Evolutionary conservation across 1,140 invertebrate species (phyloP).

Genomic region (Adoxophyes honmai): DNA sequence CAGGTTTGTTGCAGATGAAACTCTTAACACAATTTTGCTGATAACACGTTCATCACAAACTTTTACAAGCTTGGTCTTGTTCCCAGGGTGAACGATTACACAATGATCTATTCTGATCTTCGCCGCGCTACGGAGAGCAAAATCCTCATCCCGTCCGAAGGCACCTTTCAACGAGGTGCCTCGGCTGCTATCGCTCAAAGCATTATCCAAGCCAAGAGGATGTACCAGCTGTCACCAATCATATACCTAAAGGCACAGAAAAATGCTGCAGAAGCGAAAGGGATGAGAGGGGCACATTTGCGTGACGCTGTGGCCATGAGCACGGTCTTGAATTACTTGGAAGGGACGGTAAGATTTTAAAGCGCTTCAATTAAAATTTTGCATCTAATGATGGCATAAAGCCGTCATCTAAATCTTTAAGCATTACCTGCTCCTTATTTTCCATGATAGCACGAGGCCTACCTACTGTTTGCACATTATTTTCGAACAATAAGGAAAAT

Average conservation of each 20-base stretch:
- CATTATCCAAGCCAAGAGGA: constrained; percentile 79
- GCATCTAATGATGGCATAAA: too few relatives aligned
- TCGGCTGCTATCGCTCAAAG: constrained; percentile 86
- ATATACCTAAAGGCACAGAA: constrained; percentile 91
- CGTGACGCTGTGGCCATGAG: constrained; percentile 93
- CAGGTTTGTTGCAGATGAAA: constrained; percentile 71
- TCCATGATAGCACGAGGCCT: too few relatives aligned
- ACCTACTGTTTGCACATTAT: too few relatives aligned
- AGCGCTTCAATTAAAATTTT: too few relatives aligned
- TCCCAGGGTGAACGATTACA: constrained; percentile 83
- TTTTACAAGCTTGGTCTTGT: neutral
- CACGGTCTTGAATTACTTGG: constrained; percentile 92
- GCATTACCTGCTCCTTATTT: too few relatives aligned
- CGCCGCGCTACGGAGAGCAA: constrained; percentile 80
- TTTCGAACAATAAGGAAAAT: too few relatives aligned
- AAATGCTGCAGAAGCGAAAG: constrained; percentile 89
- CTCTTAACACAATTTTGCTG: too few relatives aligned
- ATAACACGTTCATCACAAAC: too few relatives aligned
- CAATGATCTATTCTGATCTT: constrained; percentile 83
- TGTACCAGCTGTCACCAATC: constrained; percentile 84
- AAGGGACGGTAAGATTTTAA: constrained; percentile 70
- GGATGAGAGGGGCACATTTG: constrained; percentile 92
- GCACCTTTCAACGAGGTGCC: constrained; percentile 83
- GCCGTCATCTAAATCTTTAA: too few relatives aligned
- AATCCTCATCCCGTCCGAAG: constrained; percentile 85